phyloP scores from a whole-genome alignment of 2,797 vertebrate genomes.

The Sebastes nivosus region DNA sequence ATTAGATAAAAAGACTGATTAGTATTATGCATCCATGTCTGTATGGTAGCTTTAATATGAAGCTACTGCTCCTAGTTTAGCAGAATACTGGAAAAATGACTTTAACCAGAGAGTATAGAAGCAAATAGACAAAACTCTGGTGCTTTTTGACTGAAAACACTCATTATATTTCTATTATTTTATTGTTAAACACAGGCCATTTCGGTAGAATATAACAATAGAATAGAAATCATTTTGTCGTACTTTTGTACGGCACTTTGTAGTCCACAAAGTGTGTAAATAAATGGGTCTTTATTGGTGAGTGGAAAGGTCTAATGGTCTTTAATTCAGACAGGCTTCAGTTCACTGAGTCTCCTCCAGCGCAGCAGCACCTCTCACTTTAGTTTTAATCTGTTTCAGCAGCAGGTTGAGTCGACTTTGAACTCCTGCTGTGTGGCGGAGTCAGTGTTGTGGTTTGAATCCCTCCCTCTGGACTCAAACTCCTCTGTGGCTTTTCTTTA shows the following conservation, averaged over 20 bases:
- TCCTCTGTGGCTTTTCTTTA: neutral
- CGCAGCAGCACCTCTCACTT: constrained; percentile 17
- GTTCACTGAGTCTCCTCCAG: neutral
- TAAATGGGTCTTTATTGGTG: neutral
- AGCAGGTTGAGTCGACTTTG: constrained; percentile 18
- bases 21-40: neutral
- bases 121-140: neutral
- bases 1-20: neutral
- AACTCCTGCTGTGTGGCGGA: constrained; percentile 24
- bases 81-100: neutral
- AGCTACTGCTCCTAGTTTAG: neutral
- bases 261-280: neutral
- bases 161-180: no score
- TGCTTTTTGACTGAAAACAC: no score
- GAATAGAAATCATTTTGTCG: no score
- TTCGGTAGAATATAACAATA: no score
- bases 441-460: neutral
- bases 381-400: constrained; percentile 47
- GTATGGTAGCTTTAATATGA: neutral
- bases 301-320: neutral
- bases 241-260: no score
- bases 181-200: no score
- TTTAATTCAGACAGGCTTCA: constrained; percentile 1
- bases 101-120: no score
- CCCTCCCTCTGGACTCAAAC: constrained; percentile 1